Conservation (phyloP, 2,113 vertebrate species). For the Albula goreensis region DNA sequence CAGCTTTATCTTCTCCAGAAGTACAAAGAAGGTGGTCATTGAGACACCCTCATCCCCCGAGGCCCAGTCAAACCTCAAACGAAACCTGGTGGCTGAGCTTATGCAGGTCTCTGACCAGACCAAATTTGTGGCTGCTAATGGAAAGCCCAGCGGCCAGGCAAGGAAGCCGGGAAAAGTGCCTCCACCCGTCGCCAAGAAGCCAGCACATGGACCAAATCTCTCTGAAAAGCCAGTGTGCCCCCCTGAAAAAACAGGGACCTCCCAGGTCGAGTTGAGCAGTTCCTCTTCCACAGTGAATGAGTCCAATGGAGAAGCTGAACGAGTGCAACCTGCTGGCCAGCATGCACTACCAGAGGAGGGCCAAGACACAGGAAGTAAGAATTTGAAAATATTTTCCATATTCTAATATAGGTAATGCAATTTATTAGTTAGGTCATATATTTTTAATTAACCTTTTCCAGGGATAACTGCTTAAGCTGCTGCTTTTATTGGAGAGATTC, state of each 20-base stretch:
- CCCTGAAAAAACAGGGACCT: slow-evolving; percentile 33
- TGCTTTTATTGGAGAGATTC: not conserved
- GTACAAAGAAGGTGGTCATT: slow-evolving; percentile 81
- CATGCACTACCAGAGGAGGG: slow-evolving; percentile 36
- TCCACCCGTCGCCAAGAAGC: slow-evolving; percentile 93
- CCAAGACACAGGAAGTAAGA: slow-evolving; percentile 58
- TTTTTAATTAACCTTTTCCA: not conserved
- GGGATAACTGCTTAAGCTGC: not conserved
- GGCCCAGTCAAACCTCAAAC: slow-evolving; percentile 75
- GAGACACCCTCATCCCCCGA: slow-evolving; percentile 75
- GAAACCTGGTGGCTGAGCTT: slow-evolving; percentile 81
- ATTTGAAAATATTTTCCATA: not conserved
- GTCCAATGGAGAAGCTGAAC: slow-evolving; percentile 47
- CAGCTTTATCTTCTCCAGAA: slow-evolving; percentile 93
- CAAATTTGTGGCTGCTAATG: slow-evolving; percentile 49
- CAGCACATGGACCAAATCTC: slow-evolving; percentile 55
- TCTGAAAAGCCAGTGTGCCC: slow-evolving; percentile 35
- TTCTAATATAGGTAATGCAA: not conserved
- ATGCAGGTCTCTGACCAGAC: slow-evolving; percentile 77
- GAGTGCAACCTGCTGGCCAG: slow-evolving; percentile 47
- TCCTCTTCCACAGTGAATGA: slow-evolving; percentile 32
- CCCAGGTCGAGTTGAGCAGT: slow-evolving; percentile 16
- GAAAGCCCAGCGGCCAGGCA: slow-evolving; percentile 39
- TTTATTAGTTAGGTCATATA: not conserved
- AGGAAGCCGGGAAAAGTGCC: slow-evolving; percentile 79